Percentiles rank a stretch among this genome's conserved stretches.
These are phyloP conservation scores for Hermodice carunculata DNA, from an alignment of 2,888 invertebrate genomes.

Conservation along the genomic window DNA sequence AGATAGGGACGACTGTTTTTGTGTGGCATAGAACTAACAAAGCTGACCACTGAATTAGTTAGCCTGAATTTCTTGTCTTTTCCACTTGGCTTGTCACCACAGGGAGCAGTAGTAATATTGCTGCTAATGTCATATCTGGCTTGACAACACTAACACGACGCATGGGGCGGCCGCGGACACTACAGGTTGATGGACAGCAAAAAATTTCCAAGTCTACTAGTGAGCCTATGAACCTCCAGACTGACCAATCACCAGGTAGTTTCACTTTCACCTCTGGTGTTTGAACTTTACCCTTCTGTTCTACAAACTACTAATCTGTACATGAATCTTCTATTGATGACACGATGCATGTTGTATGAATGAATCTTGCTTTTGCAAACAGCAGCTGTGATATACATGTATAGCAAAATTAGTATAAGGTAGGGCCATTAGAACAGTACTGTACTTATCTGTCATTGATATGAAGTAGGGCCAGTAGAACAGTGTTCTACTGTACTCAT, in stretches of 20 bases:
- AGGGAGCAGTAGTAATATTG: neutral
- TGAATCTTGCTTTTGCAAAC: too few species aligned
- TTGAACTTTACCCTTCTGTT: too few species aligned
- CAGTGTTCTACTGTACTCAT: too few species aligned
- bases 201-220: constrained; percentile 65
- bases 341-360: too few species aligned
- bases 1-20: neutral
- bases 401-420: too few species aligned
- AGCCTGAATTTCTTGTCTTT: neutral
- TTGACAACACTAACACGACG: constrained; percentile 24
- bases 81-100: neutral
- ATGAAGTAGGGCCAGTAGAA: too few species aligned
- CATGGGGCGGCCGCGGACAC: constrained; percentile 51
- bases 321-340: too few species aligned
- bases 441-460: too few species aligned
- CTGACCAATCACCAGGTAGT: constrained; percentile 51
- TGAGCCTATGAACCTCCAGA: constrained; percentile 67
- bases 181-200: constrained; percentile 46
- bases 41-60: neutral
- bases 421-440: too few species aligned
- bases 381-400: too few species aligned
- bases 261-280: too few species aligned
- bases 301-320: too few species aligned
- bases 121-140: constrained; percentile 12
- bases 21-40: neutral